Percentiles rank a stretch among this genome's conserved stretches.
These are phyloP conservation scores for Rhagologus leucostigma DNA, from an alignment of 2,113 vertebrate species.

Conservation along the genomic window DNA sequence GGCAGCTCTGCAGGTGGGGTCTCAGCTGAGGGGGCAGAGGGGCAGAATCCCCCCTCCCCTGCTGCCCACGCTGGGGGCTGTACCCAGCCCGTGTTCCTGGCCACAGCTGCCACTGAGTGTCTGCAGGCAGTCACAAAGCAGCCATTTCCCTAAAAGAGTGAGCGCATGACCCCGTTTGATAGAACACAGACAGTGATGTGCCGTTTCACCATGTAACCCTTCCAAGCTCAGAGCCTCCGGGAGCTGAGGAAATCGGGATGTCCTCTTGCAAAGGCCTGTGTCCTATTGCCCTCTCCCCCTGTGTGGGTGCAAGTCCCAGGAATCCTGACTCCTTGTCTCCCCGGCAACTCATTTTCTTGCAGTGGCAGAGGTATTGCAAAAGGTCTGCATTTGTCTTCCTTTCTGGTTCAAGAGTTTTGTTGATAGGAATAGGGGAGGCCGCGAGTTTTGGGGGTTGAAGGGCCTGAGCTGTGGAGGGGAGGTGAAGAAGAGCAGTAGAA, in stretches of 20 bases:
- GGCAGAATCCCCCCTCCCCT: neutral
- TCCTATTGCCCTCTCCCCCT: neutral
- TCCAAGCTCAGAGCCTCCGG: rapidly evolving
- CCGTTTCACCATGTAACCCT: rapidly evolving
- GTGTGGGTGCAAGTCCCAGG: neutral
- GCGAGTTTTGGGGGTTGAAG: neutral
- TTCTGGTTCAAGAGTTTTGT: neutral
- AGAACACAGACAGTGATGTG: neutral
- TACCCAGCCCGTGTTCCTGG: neutral
- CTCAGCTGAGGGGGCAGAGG: neutral
- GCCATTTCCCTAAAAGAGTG: neutral
- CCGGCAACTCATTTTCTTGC: neutral
- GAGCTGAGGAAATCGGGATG: neutral
- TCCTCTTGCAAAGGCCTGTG: neutral
- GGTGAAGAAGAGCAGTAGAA: neutral
- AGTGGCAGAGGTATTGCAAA: neutral
- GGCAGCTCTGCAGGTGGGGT: neutral
- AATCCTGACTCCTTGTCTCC: neutral
- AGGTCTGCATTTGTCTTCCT: neutral
- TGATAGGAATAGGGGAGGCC: rapidly evolving
- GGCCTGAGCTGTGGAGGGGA: neutral
- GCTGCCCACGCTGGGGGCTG: neutral
- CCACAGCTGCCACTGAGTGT: rapidly evolving
- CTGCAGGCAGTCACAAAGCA: neutral
- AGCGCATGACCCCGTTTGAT: neutral